These are phyloP conservation scores for Stenodema calcarata DNA, from an alignment of 2,888 invertebrate species.

Conservation along the genomic window DNA sequence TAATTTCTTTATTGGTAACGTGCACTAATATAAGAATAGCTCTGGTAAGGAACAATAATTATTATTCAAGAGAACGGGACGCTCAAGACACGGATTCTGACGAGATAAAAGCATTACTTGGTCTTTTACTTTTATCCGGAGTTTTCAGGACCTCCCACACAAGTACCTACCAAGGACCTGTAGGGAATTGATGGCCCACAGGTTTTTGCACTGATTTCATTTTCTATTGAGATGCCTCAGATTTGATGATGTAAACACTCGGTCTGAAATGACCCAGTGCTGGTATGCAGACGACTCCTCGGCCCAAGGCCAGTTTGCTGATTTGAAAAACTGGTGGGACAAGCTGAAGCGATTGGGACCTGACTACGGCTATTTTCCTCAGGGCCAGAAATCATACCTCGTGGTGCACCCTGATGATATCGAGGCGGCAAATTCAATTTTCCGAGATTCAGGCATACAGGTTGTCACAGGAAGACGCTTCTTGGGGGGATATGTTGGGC, in stretches of 20 bases:
- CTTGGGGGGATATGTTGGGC: no score
- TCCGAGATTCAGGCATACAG: no score
- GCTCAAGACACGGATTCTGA: slow-evolving; percentile 8
- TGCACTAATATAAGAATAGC: slow-evolving; percentile 2
- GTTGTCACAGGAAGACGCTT: no score
- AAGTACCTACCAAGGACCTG: slow-evolving; percentile 2
- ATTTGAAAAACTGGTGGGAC: no score
- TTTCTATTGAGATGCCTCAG: slow-evolving; percentile 16
- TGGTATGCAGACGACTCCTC: no score
- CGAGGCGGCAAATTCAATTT: no score
- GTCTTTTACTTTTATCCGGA: background rate
- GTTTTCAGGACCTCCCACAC: background rate
- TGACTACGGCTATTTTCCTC: no score
- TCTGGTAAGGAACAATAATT: background rate
- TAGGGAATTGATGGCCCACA: slow-evolving; percentile 18
- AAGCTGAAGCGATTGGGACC: no score
- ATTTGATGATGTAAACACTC: slow-evolving; percentile 12
- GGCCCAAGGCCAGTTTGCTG: no score
- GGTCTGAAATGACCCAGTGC: slow-evolving; percentile 1
- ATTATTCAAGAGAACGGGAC: background rate
- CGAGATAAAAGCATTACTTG: background rate
- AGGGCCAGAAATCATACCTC: no score
- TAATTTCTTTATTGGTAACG: background rate
- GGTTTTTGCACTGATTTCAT: background rate
- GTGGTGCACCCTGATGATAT: no score